phyloP scores from a whole-genome alignment of 2,113 vertebrate genomes.

The Podiceps cristatus region DNA sequence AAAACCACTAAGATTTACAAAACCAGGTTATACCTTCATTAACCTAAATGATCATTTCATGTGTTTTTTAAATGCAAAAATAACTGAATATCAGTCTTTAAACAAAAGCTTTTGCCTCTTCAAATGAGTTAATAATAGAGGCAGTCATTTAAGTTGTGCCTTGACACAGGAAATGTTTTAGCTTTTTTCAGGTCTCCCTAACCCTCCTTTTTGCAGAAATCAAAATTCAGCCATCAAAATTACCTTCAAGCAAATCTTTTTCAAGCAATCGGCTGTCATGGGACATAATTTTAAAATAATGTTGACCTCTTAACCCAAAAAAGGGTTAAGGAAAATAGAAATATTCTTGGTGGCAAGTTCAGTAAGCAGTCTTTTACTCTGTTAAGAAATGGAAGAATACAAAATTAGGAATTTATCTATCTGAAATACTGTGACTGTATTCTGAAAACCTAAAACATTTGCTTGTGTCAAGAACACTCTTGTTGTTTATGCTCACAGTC shows the following conservation, averaged over 20 bases:
- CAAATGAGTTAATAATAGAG: not conserved
- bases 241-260: not conserved
- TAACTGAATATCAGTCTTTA: not conserved
- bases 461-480: accelerated
- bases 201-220: not conserved
- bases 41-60: not conserved
- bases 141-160: not conserved
- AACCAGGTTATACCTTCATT: not conserved
- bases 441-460: not conserved
- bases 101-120: not conserved
- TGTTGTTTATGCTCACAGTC: not conserved
- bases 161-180: not conserved
- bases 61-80: not conserved
- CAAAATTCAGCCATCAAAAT: not conserved
- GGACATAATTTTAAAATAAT: not conserved
- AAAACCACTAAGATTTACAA: not conserved
- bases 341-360: not conserved
- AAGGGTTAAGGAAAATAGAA: not conserved
- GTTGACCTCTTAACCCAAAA: not conserved
- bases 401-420: not conserved
- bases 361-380: not conserved
- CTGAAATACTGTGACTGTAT: not conserved
- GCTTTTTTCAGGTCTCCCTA: not conserved
- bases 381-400: not conserved
- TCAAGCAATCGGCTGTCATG: not conserved